Conservation (phyloP, 2,113 vertebrate genomes). For the Lanius ludovicianus region DNA sequence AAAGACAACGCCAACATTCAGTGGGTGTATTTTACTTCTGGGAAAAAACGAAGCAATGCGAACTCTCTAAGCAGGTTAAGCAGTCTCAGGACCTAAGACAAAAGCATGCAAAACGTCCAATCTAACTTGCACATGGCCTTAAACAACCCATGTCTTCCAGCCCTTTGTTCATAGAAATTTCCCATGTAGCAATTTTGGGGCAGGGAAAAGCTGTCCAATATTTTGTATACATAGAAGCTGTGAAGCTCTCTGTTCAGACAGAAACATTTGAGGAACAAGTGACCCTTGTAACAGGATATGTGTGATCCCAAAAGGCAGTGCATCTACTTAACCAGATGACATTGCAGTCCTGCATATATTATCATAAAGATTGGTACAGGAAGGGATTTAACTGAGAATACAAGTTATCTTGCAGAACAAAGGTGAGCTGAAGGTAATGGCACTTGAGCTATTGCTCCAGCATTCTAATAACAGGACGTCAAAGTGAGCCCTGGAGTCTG, state of each 20-base stretch:
- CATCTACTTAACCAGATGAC: conserved; percentile 67
- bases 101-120: conserved; percentile 64
- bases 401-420: conserved; percentile 57
- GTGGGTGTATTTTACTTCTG: conserved; percentile 57
- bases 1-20: conserved; percentile 56
- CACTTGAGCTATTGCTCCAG: not conserved
- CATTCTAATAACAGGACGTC: conserved; percentile 55
- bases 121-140: conserved; percentile 63
- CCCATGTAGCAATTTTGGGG: conserved; percentile 67
- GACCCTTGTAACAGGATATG: conserved; percentile 75
- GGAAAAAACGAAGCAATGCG: conserved; percentile 64
- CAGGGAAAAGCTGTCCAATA: conserved; percentile 60
- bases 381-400: conserved; percentile 55
- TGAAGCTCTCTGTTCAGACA: conserved; percentile 62
- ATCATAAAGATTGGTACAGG: conserved; percentile 58
- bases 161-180: conserved; percentile 69
- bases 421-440: conserved; percentile 62
- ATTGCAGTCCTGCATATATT: conserved; percentile 57
- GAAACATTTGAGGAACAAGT: conserved; percentile 68
- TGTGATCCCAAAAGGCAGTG: conserved; percentile 56
- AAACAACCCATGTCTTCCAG: conserved; percentile 55
- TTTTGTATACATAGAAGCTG: conserved; percentile 65
- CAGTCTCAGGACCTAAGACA: conserved; percentile 61
- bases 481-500: conserved; percentile 11
- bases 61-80: conserved; percentile 68